phyloP scores from a whole-genome alignment of 2,797 vertebrate genomes.

The Micrastur ruficollis region DNA sequence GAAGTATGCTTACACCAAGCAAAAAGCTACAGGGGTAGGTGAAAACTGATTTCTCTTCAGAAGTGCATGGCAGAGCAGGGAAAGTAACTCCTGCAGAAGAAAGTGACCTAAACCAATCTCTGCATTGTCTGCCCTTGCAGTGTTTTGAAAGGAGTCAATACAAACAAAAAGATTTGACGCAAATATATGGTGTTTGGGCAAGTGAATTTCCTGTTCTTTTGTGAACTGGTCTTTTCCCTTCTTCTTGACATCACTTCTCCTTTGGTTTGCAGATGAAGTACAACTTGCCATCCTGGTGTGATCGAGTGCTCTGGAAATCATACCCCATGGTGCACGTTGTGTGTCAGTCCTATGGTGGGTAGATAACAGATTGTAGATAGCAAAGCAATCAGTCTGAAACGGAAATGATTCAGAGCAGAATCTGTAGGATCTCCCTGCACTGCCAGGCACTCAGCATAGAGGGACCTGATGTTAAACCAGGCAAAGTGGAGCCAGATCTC shows the following conservation, averaged over 20 bases:
- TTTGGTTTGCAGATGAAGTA: constrained; percentile 89
- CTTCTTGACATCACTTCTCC: constrained; percentile 21
- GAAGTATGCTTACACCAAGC: constrained; percentile 94
- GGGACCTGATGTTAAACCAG: constrained; percentile 6
- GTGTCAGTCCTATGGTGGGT: constrained; percentile 96
- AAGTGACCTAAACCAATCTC: background rate
- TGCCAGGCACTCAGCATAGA: constrained; percentile 44
- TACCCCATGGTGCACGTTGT: constrained; percentile 92
- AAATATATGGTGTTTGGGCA: background rate
- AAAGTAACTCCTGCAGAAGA: background rate
- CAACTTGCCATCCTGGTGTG: constrained; percentile 98
- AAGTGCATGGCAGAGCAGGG: background rate
- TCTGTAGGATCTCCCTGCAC: constrained; percentile 49
- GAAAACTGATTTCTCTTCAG: background rate
- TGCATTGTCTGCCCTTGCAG: background rate
- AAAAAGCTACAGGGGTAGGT: constrained; percentile 94
- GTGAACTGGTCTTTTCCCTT: background rate
- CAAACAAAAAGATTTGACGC: background rate
- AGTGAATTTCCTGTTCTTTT: background rate
- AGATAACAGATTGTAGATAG: constrained; percentile 61
- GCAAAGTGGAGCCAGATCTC: background rate
- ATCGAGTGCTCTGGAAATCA: constrained; percentile 94
- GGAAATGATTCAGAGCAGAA: constrained; percentile 66
- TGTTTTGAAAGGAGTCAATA: background rate
- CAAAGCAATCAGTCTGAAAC: constrained; percentile 57